Evolutionary conservation across 2,113 vertebrate genomes (phyloP).

Genomic region (Anarrhichthys ocellatus): DNA sequence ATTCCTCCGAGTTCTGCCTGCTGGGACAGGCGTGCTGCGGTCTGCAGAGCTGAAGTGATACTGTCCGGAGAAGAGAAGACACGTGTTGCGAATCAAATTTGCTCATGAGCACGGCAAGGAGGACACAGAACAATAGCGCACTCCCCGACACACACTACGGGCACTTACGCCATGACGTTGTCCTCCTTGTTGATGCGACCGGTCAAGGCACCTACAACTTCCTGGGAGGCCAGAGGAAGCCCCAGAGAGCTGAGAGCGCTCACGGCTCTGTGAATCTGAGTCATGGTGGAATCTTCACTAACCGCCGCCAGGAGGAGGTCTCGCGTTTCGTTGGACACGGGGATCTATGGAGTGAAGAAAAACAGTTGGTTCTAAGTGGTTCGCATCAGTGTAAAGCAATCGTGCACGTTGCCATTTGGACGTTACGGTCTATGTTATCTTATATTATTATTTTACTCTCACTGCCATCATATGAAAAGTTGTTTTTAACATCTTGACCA

Average conservation of each 20-base stretch:
- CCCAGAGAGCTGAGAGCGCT: conserved; percentile 91
- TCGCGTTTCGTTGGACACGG: conserved; percentile 94
- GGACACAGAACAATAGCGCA: background rate
- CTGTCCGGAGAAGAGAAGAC: conserved; percentile 77
- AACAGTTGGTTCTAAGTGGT: background rate
- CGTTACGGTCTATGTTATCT: background rate
- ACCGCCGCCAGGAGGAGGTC: conserved; percentile 93
- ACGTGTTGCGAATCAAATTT: background rate
- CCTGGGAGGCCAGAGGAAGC: conserved; percentile 93
- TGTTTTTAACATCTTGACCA: background rate
- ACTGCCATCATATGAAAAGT: background rate
- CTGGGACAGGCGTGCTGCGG: conserved; percentile 92
- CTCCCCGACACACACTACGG: conserved; percentile 41
- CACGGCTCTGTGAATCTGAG: conserved; percentile 93
- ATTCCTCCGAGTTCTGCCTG: conserved; percentile 93
- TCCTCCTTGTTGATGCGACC: conserved; percentile 95
- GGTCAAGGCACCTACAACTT: conserved; percentile 90
- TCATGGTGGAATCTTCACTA: conserved; percentile 93
- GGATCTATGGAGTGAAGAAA: conserved; percentile 82
- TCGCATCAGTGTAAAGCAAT: no score
- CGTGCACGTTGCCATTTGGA: background rate
- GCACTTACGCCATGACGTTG: conserved; percentile 94
- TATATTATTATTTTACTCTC: background rate
- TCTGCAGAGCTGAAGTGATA: conserved; percentile 91
- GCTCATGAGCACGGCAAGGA: background rate